phyloP scores from a whole-genome alignment of 2,113 vertebrate genomes.

The Micromys minutus region DNA sequence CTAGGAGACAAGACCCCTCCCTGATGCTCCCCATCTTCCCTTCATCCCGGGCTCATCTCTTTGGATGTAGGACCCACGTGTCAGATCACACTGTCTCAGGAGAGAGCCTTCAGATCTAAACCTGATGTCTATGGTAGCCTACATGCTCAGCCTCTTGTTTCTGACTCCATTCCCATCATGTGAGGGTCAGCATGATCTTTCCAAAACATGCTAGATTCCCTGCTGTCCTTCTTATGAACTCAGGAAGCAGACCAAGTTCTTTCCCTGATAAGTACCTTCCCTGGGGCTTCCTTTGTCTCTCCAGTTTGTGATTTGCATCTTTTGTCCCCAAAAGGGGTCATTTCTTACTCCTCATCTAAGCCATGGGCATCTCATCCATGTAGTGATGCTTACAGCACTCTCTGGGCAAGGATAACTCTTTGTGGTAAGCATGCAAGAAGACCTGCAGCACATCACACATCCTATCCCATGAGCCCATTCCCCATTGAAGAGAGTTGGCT shows the following conservation, averaged over 20 bases:
- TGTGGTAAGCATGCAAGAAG: neutral
- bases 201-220: neutral
- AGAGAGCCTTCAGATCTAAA: neutral
- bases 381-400: neutral
- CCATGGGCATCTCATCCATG: neutral
- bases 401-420: neutral
- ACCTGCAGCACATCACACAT: neutral
- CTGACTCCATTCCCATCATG: neutral
- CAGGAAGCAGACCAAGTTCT: neutral
- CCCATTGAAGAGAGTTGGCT: neutral
- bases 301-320: neutral
- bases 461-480: neutral
- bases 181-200: neutral
- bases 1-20: neutral
- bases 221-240: neutral
- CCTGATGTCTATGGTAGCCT: neutral
- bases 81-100: no score
- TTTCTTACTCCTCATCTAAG: neutral
- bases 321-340: neutral
- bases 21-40: no score
- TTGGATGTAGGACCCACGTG: neutral
- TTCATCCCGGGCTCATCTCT: neutral
- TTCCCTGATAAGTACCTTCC: neutral
- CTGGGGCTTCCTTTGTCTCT: neutral
- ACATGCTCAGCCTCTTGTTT: neutral